Conservation (phyloP, 2,113 vertebrate genomes). For the Caracal caracal region DNA sequence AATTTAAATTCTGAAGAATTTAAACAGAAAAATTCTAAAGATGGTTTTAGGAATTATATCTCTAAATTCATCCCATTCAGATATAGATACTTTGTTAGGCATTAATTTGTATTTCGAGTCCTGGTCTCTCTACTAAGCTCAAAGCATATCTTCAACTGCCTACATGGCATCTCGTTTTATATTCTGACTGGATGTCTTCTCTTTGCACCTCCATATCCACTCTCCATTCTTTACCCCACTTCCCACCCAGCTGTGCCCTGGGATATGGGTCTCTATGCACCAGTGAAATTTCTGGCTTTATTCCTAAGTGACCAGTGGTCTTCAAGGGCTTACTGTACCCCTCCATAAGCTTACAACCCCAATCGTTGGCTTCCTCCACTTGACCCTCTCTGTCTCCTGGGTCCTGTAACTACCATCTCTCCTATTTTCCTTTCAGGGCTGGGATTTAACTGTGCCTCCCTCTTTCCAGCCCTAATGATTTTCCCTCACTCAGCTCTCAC, state of each 20-base stretch:
- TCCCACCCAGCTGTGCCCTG: too few relatives aligned
- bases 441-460: neutral
- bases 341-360: neutral
- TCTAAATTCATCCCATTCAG: neutral
- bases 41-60: neutral
- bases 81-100: neutral
- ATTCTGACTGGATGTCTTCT: neutral
- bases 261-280: fast-evolving
- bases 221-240: neutral
- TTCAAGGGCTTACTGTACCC: neutral
- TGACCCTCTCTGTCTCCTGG: neutral
- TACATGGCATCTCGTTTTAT: neutral
- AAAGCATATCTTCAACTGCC: neutral
- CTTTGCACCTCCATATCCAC: neutral
- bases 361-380: neutral
- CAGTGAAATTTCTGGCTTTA: neutral
- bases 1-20: neutral
- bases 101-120: neutral
- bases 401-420: fast-evolving
- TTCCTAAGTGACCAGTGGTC: neutral
- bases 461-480: neutral
- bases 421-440: neutral
- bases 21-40: neutral
- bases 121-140: neutral
- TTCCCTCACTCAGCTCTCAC: neutral